These are phyloP conservation scores for Thymallus thymallus DNA, from an alignment of 2,113 vertebrate genomes.

Conservation along the genomic window DNA sequence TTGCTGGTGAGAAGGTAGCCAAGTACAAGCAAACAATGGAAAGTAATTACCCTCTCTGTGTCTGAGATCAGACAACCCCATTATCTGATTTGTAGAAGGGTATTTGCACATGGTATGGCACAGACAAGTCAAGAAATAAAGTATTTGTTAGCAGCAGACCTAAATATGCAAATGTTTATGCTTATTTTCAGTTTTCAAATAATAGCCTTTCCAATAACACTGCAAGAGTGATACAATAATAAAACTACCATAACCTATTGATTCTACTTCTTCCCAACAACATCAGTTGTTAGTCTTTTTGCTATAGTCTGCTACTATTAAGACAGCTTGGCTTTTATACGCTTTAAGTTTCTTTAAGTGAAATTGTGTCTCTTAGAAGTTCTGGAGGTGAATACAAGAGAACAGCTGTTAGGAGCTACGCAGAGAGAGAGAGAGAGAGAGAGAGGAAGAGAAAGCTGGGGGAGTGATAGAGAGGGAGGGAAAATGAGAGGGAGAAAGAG, in stretches of 20 bases:
- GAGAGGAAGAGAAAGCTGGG: slow-evolving; percentile 6
- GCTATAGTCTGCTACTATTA: slow-evolving; percentile 24
- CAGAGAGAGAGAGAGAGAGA: slow-evolving; percentile 17
- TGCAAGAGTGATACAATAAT: too few species aligned
- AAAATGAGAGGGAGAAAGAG: background rate
- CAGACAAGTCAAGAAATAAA: too few species aligned
- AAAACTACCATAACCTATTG: too few species aligned
- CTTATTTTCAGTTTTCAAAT: too few species aligned
- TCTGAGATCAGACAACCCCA: slow-evolving; percentile 11
- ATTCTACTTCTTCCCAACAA: too few species aligned
- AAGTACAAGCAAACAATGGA: slow-evolving; percentile 37
- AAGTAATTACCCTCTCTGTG: slow-evolving; percentile 37
- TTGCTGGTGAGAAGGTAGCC: slow-evolving; percentile 22
- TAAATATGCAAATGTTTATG: too few species aligned
- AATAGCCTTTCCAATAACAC: too few species aligned
- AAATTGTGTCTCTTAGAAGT: slow-evolving; percentile 50
- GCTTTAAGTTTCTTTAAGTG: slow-evolving; percentile 40
- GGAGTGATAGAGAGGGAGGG: slow-evolving; percentile 10
- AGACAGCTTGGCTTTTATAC: slow-evolving; percentile 50
- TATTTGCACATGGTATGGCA: slow-evolving; percentile 6
- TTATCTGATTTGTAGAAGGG: slow-evolving; percentile 24
- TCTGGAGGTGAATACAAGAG: slow-evolving; percentile 44
- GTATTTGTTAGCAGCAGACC: too few species aligned
- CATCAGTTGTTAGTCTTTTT: background rate
- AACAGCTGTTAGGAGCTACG: slow-evolving; percentile 50